Percentiles rank a stretch among this genome's conserved stretches.
Evolutionary conservation across 2,113 vertebrate species (phyloP).

Genomic region (Osmerus mordax): DNA sequence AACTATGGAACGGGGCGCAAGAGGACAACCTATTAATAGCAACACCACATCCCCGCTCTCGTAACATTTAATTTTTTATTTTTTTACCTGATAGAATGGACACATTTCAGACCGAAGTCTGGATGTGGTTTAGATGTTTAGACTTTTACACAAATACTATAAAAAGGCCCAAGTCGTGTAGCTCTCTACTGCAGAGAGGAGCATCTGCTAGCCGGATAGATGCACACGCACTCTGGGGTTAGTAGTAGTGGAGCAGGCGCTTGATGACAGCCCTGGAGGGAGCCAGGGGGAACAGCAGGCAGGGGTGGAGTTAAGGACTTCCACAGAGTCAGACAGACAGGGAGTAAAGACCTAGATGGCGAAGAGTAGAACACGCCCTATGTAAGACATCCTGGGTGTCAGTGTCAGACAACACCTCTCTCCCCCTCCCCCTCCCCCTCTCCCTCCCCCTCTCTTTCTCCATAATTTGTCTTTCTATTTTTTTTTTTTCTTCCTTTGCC

Average conservation of each 20-base stretch:
- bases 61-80: no score
- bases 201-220: slow-evolving; percentile 20
- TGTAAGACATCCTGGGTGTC: slow-evolving; percentile 39
- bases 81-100: no score
- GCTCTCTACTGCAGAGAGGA: slow-evolving; percentile 13
- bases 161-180: slow-evolving; percentile 8
- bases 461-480: not conserved
- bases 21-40: no score
- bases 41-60: no score
- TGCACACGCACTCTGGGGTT: slow-evolving; percentile 28
- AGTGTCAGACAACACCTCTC: slow-evolving; percentile 23
- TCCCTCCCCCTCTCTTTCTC: no score
- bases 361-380: slow-evolving; percentile 42
- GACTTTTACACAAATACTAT: no score
- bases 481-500: slow-evolving; percentile 14
- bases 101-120: no score
- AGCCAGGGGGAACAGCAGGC: slow-evolving; percentile 35
- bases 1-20: not conserved
- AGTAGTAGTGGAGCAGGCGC: slow-evolving; percentile 26
- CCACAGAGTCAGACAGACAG: slow-evolving; percentile 34
- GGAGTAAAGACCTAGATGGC: slow-evolving; percentile 20
- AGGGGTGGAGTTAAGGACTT: slow-evolving; percentile 17
- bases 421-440: not conserved
- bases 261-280: slow-evolving; percentile 30
- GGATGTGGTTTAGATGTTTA: no score